phyloP scores from a whole-genome alignment of 2,888 invertebrate species.

The Cheilosia pagana region DNA sequence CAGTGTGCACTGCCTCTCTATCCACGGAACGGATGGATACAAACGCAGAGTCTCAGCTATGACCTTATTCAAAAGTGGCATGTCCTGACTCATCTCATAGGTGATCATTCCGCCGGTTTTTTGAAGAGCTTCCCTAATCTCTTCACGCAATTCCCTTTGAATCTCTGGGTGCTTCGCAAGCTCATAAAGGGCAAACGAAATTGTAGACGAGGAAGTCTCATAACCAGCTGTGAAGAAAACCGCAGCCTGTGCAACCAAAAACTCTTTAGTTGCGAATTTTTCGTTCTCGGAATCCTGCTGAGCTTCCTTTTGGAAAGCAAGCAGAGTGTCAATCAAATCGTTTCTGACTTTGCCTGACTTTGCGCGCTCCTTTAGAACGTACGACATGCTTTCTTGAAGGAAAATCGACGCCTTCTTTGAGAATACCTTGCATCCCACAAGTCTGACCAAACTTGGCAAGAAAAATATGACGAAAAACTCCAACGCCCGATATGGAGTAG shows the following conservation, averaged over 20 bases:
- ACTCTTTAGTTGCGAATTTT: too few relatives aligned
- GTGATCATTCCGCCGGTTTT: conserved; percentile 58
- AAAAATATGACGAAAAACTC: conserved; percentile 77
- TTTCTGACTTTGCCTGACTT: conserved; percentile 79
- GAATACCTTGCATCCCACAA: conserved; percentile 76
- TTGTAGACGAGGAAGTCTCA: conserved; percentile 81
- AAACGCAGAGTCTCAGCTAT: conserved; percentile 81
- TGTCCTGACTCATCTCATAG: conserved; percentile 70
- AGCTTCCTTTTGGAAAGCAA: conserved; percentile 79
- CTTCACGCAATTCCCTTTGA: conserved; percentile 82
- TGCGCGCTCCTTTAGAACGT: conserved; percentile 80
- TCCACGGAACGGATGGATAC: conserved; percentile 82
- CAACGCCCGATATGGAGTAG: conserved; percentile 71
- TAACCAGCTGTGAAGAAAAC: too few relatives aligned
- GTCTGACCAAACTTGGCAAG: conserved; percentile 74
- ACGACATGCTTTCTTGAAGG: conserved; percentile 80
- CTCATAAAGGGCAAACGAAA: conserved; percentile 82
- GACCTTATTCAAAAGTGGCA: conserved; percentile 77
- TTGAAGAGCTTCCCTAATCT: conserved; percentile 80
- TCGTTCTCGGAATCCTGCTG: too few relatives aligned
- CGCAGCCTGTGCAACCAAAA: too few relatives aligned
- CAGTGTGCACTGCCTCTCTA: conserved; percentile 82
- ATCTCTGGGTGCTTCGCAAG: conserved; percentile 80
- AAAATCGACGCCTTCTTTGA: conserved; percentile 77
- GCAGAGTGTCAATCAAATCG: conserved; percentile 83